These are phyloP conservation scores for Anagyrus pseudococci DNA, from an alignment of 2,888 invertebrate species.

Conservation along the genomic window DNA sequence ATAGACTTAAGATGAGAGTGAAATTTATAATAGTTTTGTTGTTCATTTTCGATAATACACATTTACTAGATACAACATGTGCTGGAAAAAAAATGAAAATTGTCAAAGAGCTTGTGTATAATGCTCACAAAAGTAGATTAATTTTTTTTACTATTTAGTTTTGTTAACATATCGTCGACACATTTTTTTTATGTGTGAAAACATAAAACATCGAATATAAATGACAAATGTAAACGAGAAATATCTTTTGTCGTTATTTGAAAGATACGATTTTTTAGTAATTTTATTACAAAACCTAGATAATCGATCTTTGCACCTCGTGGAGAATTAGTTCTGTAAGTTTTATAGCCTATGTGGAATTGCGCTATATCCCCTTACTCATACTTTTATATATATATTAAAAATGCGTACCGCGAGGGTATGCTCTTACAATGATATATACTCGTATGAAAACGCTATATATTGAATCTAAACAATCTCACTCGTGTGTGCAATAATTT, in stretches of 20 bases:
- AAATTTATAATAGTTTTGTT: constrained; percentile 45
- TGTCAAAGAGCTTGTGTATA: constrained; percentile 3
- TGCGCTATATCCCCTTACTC: constrained; percentile 21
- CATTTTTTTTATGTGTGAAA: constrained; percentile 25
- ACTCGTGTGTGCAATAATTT: constrained; percentile 26
- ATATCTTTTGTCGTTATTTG: constrained; percentile 12
- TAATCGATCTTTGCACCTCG: constrained; percentile 30
- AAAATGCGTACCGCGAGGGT: constrained; percentile 21
- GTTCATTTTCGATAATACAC: constrained; percentile 36
- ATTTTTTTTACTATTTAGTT: constrained; percentile 21
- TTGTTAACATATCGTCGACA: constrained; percentile 13
- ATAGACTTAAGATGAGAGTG: constrained; percentile 49
- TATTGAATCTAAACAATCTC: constrained; percentile 27
- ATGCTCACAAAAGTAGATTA: constrained; percentile 9
- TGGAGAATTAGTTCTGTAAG: constrained; percentile 24
- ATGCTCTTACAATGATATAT: constrained; percentile 32
- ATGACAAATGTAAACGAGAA: constrained; percentile 3
- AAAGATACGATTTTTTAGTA: constrained; percentile 18
- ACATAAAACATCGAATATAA: constrained; percentile 30
- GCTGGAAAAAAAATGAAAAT: not conserved
- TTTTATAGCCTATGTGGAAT: constrained; percentile 27
- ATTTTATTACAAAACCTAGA: constrained; percentile 27
- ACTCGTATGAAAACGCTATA: constrained; percentile 24
- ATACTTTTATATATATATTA: constrained; percentile 30
- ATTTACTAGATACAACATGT: constrained; percentile 20